Base-by-base conservation (phyloP, 2,797 vertebrate genomes). In the Lagocephalus sceleratus region DNA sequence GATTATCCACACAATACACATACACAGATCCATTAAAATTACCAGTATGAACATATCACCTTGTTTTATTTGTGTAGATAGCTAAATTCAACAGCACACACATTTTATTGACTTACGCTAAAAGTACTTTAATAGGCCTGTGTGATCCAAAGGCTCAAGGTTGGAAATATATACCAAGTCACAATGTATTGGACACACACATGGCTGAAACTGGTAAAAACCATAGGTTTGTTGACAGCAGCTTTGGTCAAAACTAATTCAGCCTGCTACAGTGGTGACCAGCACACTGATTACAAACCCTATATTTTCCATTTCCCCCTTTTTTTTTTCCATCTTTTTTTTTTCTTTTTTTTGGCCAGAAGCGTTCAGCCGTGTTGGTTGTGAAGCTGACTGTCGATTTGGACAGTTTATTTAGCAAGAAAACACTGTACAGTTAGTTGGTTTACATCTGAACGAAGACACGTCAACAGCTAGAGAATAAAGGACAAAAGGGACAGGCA, bases 401-500 rank as follows among this genome's bases (percentile, higher is more conserved):
- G 21, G 86, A 85, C 69, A 74, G 62, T 69, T 81, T 71, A 73
- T 77, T 78, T 84, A 49, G 77, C 74, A 71, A 76, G 72, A 77
- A 67, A 89, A 85, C 83, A 87, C 86, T 86, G 77, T 87, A 90
- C 85, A 90, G 60, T 81, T 73, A 64, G 81, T 78, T 79, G 74
- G 66, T 76, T 64, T 77, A 85, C 78, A 75, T 78, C 69, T 47
- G 60, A 81, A 76, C 67, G 74, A 67, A 77, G 71, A 84, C 82
- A 70, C 63, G 5, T 57, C 57, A 83, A 82, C 76, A 66, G 68
- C 71, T 57, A 71, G 53, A 32, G 20, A 64, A 61, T 55, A 66
- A 76, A 74, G 63, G 66, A 67, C 62, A 56, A 72, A 56, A 47
- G 67, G 53, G 65, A 74, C 65, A 17, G 54, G 50, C n/a, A 53